phyloP scores from a whole-genome alignment of 2,113 vertebrate genomes.

The Rhizomys pruinosus region DNA sequence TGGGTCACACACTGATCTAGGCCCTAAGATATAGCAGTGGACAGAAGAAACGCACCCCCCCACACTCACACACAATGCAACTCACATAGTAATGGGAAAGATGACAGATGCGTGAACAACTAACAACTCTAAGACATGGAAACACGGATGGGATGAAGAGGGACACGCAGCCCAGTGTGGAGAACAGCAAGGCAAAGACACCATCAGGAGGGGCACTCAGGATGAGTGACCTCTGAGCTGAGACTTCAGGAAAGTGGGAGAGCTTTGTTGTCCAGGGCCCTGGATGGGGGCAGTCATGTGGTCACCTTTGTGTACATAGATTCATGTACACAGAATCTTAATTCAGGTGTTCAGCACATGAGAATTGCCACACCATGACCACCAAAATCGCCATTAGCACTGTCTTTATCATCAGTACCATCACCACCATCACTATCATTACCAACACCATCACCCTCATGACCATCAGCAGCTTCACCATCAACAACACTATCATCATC shows the following conservation, averaged over 20 bases:
- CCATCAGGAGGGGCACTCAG: neutral
- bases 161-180: neutral
- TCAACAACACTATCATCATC: too few relatives aligned
- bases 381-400: neutral
- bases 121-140: too few relatives aligned
- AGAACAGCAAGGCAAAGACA: neutral
- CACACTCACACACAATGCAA: rapidly evolving
- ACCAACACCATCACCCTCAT: neutral
- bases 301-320: neutral
- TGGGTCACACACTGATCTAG: neutral
- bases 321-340: neutral
- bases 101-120: neutral
- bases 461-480: neutral
- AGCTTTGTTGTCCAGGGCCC: neutral
- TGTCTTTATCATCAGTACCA: rapidly evolving
- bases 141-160: neutral
- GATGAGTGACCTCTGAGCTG: neutral
- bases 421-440: neutral
- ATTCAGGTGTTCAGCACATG: neutral
- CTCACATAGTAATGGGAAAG: neutral
- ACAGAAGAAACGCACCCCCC: neutral
- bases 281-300: rapidly evolving
- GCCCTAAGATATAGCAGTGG: neutral
- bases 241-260: neutral
- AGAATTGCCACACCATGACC: neutral